Base-by-base conservation (phyloP, 2,113 vertebrate genomes). In the Protomyctophum bolini region DNA sequence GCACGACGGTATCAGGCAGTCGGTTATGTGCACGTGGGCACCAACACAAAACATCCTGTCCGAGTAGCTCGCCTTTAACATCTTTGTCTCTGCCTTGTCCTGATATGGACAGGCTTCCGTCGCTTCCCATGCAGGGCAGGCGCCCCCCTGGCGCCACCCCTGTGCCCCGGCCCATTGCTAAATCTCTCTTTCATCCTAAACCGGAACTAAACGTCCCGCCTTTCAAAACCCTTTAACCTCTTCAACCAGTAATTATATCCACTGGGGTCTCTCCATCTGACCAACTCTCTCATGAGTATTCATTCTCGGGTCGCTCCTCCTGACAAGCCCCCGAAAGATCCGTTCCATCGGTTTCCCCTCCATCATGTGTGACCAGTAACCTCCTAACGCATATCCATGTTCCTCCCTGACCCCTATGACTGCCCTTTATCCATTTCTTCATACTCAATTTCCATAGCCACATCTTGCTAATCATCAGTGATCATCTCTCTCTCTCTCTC, bases 321-420 rank as follows among this genome's bases (percentile, higher is more conserved):
- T 74, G 80, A 82, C 68, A 54, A 54, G 21, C 49, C 67, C 28
- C 48, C n/a, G n/a, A n/a, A 72, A 79, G 70, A 73, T 77, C 77
- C 81, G 87, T 81, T 86, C 33, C 63, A 86, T 89, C 86, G 90
- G 81, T 83, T 84, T 73, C 81, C 75, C 70, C 85, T 88, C 76
- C 80, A 78, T 91, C 82, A 83, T 57, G 76, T 82, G 73, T 68
- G 59, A 77, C 72, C 83, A 66, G 66, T 74, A 66, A 59, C n/a
- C n/a, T n/a, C 54, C 63, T 59, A 6, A 7, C 56, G 28, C 4
- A 41, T 78, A 58, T 77, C 59, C 76, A 66, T 78, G 80, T 83
- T 79, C 63, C 58, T 45, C 76, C 68, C 48, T 81, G 77, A 70
- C 82, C 78, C 69, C 14, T 70, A 33, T 57, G 60, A 78, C 87